Conservation (phyloP, 1,140 invertebrate genomes). For the Geopemphigus sp. region DNA sequence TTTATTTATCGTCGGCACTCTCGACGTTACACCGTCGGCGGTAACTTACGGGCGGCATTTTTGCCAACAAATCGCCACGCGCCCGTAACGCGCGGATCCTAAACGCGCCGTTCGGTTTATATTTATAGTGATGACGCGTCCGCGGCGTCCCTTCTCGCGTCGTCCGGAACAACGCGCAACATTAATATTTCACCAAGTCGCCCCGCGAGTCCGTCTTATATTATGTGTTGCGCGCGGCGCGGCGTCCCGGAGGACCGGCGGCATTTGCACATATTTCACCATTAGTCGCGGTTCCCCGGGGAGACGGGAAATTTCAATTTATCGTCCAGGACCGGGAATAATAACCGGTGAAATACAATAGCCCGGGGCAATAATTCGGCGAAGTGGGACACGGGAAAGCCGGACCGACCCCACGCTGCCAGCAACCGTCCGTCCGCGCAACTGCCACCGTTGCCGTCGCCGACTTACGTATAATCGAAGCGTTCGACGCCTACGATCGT, state of each 20-base stretch:
- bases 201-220: slow-evolving; percentile 24
- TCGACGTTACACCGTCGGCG: too few species aligned
- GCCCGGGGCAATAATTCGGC: slow-evolving; percentile 1
- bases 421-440: not conserved
- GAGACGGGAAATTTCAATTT: slow-evolving; percentile 44
- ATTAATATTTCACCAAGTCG: slow-evolving; percentile 48
- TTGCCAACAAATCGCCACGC: too few species aligned
- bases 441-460: not conserved
- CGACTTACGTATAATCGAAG: too few species aligned
- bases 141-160: not conserved
- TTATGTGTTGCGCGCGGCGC: not conserved
- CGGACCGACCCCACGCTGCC: too few species aligned
- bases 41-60: too few species aligned
- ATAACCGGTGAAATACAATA: slow-evolving; percentile 39
- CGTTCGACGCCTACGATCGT: too few species aligned
- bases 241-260: slow-evolving; percentile 12
- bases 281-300: slow-evolving; percentile 34
- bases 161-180: slow-evolving; percentile 11
- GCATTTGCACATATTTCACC: slow-evolving; percentile 45
- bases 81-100: too few species aligned
- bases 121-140: not conserved
- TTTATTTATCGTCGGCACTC: too few species aligned
- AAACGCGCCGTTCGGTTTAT: not conserved
- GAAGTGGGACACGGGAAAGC: not conserved
- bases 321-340: slow-evolving; percentile 37